These are phyloP conservation scores for Sebastes elongatus DNA, from an alignment of 2,797 vertebrate species.

Conservation along the genomic window DNA sequence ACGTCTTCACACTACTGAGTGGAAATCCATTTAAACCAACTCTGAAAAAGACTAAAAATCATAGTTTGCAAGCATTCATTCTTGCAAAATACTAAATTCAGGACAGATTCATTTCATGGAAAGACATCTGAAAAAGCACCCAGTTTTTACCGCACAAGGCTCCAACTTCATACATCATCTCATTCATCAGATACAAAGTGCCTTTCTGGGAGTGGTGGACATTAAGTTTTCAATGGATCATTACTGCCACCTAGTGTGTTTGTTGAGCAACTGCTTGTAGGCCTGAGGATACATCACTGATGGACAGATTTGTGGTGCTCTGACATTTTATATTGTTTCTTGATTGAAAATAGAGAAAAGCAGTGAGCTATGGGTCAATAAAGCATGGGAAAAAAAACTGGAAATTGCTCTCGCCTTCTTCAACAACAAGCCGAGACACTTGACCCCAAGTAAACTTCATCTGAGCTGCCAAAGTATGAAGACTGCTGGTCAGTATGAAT, in stretches of 20 bases:
- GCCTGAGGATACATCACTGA: background rate
- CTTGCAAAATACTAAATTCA: slow-evolving; percentile 12
- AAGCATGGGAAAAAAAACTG: background rate
- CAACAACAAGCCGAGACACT: background rate
- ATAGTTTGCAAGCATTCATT: slow-evolving; percentile 14
- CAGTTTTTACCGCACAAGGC: background rate
- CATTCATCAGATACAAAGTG: slow-evolving; percentile 29
- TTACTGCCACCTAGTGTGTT: slow-evolving; percentile 78
- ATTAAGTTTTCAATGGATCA: slow-evolving; percentile 38
- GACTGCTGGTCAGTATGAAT: background rate
- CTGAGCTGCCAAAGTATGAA: background rate
- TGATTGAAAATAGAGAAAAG: background rate
- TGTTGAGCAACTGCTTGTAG: background rate
- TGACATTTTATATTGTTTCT: background rate
- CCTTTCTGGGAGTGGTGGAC: slow-evolving; percentile 48
- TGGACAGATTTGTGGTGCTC: background rate
- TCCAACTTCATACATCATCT: slow-evolving; percentile 39
- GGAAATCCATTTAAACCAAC: slow-evolving; percentile 32
- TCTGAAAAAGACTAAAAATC: slow-evolving; percentile 16
- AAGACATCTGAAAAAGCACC: slow-evolving; percentile 23
- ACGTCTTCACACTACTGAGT: background rate
- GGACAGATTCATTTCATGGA: slow-evolving; percentile 30
- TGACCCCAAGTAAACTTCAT: background rate
- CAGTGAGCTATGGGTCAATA: background rate
- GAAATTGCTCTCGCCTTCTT: background rate